These are phyloP conservation scores for Bos javanicus DNA, from an alignment of 2,113 vertebrate species.

Conservation along the genomic window DNA sequence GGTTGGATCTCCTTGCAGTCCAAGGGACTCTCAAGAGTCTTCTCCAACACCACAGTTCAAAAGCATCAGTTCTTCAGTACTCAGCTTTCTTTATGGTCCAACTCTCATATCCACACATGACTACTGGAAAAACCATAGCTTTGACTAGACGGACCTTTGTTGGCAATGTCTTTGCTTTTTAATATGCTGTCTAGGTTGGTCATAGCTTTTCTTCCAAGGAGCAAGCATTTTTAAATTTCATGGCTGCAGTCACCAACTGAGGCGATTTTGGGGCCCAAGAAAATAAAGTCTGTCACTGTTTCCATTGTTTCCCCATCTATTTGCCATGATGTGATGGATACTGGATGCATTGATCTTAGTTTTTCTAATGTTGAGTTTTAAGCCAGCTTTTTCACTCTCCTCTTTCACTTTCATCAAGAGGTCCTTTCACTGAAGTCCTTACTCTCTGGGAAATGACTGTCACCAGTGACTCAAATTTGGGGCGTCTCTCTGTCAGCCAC, in stretches of 20 bases:
- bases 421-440: not conserved
- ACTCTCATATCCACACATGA: not conserved
- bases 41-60: not conserved
- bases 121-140: not conserved
- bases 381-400: not conserved
- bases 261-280: not conserved
- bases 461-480: not conserved
- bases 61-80: not conserved
- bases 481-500: not conserved
- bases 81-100: not conserved
- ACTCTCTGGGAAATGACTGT: not conserved
- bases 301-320: not conserved
- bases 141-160: not conserved
- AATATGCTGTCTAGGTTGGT: not conserved
- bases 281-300: not conserved
- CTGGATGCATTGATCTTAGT: not conserved
- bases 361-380: not conserved
- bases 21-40: not conserved
- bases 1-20: not conserved
- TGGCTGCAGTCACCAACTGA: not conserved
- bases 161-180: not conserved
- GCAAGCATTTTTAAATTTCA: not conserved
- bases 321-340: not conserved
- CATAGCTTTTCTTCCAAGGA: not conserved
- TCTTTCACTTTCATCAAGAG: not conserved